These are phyloP conservation scores for Dolichotis patagonum DNA, from an alignment of 2,113 vertebrate genomes.

Conservation along the genomic window DNA sequence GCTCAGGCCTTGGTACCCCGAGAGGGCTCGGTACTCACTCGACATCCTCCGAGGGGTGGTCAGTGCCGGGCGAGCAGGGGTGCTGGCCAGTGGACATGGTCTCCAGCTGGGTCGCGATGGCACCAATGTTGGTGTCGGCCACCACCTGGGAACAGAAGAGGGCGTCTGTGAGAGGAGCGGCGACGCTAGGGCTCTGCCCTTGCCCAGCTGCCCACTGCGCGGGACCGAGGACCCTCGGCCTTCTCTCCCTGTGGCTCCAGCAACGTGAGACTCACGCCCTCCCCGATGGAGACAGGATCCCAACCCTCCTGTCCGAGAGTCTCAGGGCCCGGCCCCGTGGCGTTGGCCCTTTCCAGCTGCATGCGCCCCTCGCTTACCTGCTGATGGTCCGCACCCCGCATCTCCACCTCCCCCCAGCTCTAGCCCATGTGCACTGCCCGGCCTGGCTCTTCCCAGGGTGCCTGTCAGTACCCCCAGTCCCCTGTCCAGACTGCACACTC, in stretches of 20 bases:
- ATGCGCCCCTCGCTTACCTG: background rate
- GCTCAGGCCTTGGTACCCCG: background rate
- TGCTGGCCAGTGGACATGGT: constrained; percentile 88
- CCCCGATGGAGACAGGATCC: too few species aligned
- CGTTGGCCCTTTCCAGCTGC: too few species aligned
- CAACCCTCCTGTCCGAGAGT: background rate
- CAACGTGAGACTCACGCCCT: rapidly evolving
- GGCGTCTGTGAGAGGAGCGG: background rate
- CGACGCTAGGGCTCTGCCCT: background rate
- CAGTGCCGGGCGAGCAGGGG: constrained; percentile 77
- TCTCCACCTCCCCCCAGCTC: background rate
- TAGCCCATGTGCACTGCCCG: too few species aligned
- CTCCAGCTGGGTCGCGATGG: constrained; percentile 95
- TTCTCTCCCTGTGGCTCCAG: background rate
- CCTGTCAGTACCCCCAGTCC: background rate
- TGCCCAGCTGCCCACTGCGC: background rate
- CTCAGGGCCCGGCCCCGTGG: background rate
- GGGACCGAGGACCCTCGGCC: background rate
- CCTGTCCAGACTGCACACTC: background rate
- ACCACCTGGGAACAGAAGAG: constrained; percentile 89
- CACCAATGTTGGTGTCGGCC: constrained; percentile 96
- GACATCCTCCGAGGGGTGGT: constrained; percentile 86
- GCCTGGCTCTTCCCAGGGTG: background rate
- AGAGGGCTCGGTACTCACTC: constrained; percentile 89
- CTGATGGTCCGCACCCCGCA: background rate